Evolutionary conservation across 2,888 invertebrate genomes (phyloP).

Genomic region (Odiellus spinosus): DNA sequence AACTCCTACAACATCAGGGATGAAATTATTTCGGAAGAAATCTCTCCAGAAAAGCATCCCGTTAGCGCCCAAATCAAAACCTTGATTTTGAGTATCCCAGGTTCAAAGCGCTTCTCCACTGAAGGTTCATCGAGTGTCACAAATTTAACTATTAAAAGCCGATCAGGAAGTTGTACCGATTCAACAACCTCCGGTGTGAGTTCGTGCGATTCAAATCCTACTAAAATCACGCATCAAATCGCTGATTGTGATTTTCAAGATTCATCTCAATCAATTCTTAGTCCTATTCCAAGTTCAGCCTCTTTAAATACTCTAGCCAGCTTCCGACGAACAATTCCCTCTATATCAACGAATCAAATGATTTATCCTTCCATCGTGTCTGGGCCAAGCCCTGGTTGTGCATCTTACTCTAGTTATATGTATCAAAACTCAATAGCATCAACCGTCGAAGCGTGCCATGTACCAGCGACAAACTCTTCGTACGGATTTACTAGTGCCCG

Average conservation of each 20-base stretch:
- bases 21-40: neutral
- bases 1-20: neutral
- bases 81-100: neutral
- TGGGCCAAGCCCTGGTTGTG: conserved; percentile 7
- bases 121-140: conserved; percentile 25
- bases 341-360: conserved; percentile 6
- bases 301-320: conserved; percentile 24
- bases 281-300: conserved; percentile 73
- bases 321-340: conserved; percentile 3
- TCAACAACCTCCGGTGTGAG: conserved; percentile 61
- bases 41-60: conserved; percentile 12
- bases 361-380: conserved; percentile 4
- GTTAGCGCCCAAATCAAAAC: conserved; percentile 10
- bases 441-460: conserved; percentile 2
- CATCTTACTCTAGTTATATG: neutral
- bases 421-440: too few species aligned
- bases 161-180: conserved; percentile 46
- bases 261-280: conserved; percentile 41
- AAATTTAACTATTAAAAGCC: conserved; percentile 30
- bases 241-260: conserved; percentile 49
- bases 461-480: conserved; percentile 8
- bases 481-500: conserved; percentile 24
- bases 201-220: conserved; percentile 49
- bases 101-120: conserved; percentile 13
- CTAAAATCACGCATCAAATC: conserved; percentile 15